Conservation (phyloP, 2,888 invertebrate genomes). For the Lissocephala sabroskyi region DNA sequence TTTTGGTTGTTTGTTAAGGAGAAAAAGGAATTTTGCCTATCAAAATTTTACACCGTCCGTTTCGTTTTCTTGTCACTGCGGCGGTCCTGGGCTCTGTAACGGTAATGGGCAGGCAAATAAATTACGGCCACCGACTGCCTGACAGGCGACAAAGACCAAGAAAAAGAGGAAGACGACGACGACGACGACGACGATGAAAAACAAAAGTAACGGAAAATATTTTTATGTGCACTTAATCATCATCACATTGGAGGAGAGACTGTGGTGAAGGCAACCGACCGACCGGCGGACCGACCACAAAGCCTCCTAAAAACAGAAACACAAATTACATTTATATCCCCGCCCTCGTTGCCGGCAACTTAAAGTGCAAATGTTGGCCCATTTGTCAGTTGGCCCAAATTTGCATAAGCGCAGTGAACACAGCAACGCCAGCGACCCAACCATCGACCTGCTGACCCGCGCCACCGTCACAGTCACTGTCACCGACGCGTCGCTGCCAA, state of each 20-base stretch:
- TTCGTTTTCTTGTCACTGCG: no score
- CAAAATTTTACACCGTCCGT: no score
- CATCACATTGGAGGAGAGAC: constrained; percentile 38
- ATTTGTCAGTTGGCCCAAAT: constrained; percentile 71
- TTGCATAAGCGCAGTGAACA: constrained; percentile 68
- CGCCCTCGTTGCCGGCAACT: constrained; percentile 35
- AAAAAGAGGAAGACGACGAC: constrained; percentile 8
- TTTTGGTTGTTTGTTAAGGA: no score
- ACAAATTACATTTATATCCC: constrained; percentile 60
- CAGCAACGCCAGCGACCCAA: not conserved
- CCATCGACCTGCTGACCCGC: constrained; percentile 23
- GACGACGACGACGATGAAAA: constrained; percentile 10
- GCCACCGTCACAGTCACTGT: not conserved
- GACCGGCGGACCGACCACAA: constrained; percentile 17
- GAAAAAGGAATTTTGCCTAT: no score
- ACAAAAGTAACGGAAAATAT: constrained; percentile 40
- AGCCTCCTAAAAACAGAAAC: constrained; percentile 15
- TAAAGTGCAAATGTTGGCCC: constrained; percentile 62
- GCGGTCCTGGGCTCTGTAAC: no score
- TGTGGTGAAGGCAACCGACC: constrained; percentile 18
- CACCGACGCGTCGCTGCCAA: no score
- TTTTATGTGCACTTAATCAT: constrained; percentile 59
- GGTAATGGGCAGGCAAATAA: no score
- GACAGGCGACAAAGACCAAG: no score
- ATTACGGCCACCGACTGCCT: no score